Percentiles rank a stretch among this genome's conserved stretches.
Conservation (phyloP, 2,888 invertebrate species). For the Tetanocera ferruginea region DNA sequence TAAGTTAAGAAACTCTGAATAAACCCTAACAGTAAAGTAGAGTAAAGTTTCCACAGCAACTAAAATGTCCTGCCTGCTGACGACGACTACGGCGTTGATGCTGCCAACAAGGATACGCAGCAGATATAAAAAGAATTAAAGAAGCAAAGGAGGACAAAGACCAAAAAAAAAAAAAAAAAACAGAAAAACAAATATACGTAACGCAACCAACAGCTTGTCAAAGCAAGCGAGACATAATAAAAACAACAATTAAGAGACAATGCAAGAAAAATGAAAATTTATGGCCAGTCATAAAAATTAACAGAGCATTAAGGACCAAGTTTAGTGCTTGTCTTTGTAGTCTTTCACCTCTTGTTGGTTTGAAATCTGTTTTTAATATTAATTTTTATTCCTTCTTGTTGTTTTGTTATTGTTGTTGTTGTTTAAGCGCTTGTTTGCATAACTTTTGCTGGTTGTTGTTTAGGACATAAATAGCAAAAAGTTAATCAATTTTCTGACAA, state of each 20-base stretch:
- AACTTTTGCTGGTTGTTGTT: not conserved
- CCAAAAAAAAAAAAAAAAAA: too few species aligned
- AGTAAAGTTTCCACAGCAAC: not conserved
- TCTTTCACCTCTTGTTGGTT: not conserved
- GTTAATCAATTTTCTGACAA: too few species aligned
- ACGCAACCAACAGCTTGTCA: not conserved
- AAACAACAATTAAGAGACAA: slow-evolving; percentile 37
- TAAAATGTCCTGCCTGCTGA: too few species aligned
- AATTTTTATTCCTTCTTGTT: not conserved
- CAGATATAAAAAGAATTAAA: too few species aligned
- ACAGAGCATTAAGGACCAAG: slow-evolving; percentile 4
- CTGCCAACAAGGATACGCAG: too few species aligned
- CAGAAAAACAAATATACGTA: too few species aligned
- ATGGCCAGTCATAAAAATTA: slow-evolving; percentile 51
- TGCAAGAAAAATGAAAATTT: slow-evolving; percentile 45
- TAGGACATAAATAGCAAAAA: too few species aligned
- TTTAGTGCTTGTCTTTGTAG: slow-evolving; percentile 1
- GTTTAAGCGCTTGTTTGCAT: not conserved
- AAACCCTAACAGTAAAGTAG: slow-evolving; percentile 16
- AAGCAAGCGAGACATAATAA: not conserved
- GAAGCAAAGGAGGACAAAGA: too few species aligned
- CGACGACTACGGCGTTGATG: too few species aligned
- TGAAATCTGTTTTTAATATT: not conserved
- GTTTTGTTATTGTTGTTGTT: not conserved
- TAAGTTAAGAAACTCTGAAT: not conserved